Percentiles rank a stretch among this genome's conserved stretches.
Conservation (phyloP, 30 jellyfish, hydroid and myxozoan species). For the Hydra vulgaris region DNA sequence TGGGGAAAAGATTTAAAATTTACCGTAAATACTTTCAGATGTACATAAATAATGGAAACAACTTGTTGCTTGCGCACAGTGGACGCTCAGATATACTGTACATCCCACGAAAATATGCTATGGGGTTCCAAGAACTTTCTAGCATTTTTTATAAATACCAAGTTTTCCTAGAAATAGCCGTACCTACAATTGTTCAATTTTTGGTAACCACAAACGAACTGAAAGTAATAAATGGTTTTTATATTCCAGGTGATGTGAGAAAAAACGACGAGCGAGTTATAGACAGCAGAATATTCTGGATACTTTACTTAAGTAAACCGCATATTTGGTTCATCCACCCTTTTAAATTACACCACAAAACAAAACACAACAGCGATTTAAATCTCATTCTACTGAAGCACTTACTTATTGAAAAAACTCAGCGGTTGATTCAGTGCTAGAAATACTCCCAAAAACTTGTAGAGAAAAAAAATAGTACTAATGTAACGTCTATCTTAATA, state of each 20-base stretch:
- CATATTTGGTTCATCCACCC: slow-evolving; percentile 81
- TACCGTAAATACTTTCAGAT: slow-evolving; percentile 10
- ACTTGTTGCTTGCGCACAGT: slow-evolving; percentile 25
- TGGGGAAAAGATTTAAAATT: slow-evolving; percentile 12
- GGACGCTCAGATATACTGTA: slow-evolving; percentile 81
- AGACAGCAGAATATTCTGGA: slow-evolving; percentile 92
- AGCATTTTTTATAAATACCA: slow-evolving; percentile 39
- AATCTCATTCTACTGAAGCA: slow-evolving; percentile 61
- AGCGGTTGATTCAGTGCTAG: slow-evolving; percentile 34
- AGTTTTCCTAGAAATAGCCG: slow-evolving; percentile 74
- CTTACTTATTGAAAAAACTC: slow-evolving; percentile 50
- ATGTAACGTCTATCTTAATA: no score
- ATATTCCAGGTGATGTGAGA: slow-evolving; percentile 88
- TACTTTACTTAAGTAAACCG: slow-evolving; percentile 45
- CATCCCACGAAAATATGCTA: slow-evolving; percentile 58
- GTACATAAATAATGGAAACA: slow-evolving; percentile 34
- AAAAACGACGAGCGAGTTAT: slow-evolving; percentile 80
- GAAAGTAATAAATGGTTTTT: slow-evolving; percentile 51
- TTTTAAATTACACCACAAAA: slow-evolving; percentile 71
- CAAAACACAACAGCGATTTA: slow-evolving; percentile 67
- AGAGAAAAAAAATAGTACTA: background rate
- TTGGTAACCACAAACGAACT: slow-evolving; percentile 35
- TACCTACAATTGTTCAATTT: slow-evolving; percentile 73
- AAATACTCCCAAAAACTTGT: background rate
- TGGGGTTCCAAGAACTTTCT: slow-evolving; percentile 55